Percentiles rank a stretch among this genome's conserved stretches.
phyloP scores from a whole-genome alignment of 2,797 vertebrate species.

The Pogonophryne albipinna region DNA sequence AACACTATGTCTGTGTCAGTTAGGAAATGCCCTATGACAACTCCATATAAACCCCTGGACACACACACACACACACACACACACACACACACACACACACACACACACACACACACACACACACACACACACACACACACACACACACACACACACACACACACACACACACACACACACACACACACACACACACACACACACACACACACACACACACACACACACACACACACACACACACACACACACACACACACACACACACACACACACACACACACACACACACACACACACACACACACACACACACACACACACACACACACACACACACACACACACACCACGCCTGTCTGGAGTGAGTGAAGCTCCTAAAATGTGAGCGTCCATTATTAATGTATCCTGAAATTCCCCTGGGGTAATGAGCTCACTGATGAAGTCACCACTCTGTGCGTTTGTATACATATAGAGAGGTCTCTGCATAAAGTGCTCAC shows the following conservation, averaged over 20 bases:
- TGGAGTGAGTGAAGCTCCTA: slow-evolving; percentile 40
- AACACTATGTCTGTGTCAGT: not conserved
- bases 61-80: not conserved
- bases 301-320: not conserved
- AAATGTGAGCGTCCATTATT: slow-evolving; percentile 66
- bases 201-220: not conserved
- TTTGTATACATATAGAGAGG: slow-evolving; percentile 8
- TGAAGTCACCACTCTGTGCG: slow-evolving; percentile 59
- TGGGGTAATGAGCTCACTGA: slow-evolving; percentile 59
- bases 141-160: not conserved
- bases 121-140: not conserved
- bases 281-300: not conserved
- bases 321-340: no score
- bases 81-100: not conserved
- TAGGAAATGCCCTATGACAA: not conserved
- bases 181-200: no score
- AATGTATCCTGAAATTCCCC: slow-evolving; percentile 49
- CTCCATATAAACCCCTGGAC: not conserved
- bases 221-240: no score
- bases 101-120: not conserved
- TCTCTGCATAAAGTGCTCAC: slow-evolving; percentile 9
- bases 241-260: no score
- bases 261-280: not conserved
- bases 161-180: not conserved
- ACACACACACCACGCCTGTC: slow-evolving; percentile 31